Percentiles rank a stretch among this genome's conserved stretches.
phyloP scores from a whole-genome alignment of 2,888 invertebrate genomes.

The Toxonevra muliebris region DNA sequence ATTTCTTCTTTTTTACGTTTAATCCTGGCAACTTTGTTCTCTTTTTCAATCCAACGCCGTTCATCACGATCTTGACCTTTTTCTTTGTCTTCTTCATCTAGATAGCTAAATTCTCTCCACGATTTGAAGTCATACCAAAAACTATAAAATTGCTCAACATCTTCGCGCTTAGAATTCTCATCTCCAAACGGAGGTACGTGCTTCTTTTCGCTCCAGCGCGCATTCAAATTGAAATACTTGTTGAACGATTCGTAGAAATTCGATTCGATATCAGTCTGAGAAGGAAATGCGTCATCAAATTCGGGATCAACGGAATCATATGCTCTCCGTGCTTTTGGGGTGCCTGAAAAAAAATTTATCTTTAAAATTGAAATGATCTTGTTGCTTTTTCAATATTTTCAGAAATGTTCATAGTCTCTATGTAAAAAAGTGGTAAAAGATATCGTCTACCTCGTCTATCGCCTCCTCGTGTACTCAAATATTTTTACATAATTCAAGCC shows the following conservation, averaged over 20 bases:
- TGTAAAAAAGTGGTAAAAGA: too few species aligned
- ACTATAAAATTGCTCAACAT: conserved; percentile 93
- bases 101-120: conserved; percentile 98
- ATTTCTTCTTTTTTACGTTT: conserved; percentile 98
- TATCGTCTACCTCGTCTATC: too few species aligned
- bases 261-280: conserved; percentile 77
- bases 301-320: conserved; percentile 97
- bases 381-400: too few species aligned
- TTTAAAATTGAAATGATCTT: too few species aligned
- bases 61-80: conserved; percentile 97
- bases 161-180: conserved; percentile 78
- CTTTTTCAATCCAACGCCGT: conserved; percentile 97
- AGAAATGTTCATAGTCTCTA: too few species aligned
- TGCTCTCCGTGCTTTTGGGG: conserved; percentile 81
- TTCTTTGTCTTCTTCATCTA: conserved; percentile 99
- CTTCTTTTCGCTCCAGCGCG: conserved; percentile 90
- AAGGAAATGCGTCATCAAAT: conserved; percentile 89
- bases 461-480: too few species aligned
- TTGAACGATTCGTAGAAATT: conserved; percentile 78
- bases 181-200: conserved; percentile 85
- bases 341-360: conserved; percentile 68
- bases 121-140: conserved; percentile 99
- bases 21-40: conserved; percentile 91
- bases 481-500: too few species aligned
- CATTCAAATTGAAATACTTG: conserved; percentile 79